Evolutionary conservation across 2,888 invertebrate genomes (phyloP).

Genomic region (Patella caerulea): DNA sequence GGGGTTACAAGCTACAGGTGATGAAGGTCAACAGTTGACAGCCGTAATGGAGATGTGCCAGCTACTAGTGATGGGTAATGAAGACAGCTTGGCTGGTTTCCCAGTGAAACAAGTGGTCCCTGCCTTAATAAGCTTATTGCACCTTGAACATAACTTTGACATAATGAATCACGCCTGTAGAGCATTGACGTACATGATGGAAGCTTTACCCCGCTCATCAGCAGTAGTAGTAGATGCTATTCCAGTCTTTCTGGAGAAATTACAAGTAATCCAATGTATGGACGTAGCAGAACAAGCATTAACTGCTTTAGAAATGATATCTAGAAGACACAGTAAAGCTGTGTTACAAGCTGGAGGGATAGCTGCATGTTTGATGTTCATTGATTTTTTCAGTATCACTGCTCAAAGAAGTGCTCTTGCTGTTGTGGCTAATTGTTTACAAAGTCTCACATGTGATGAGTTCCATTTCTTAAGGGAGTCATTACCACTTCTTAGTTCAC

Average conservation of each 20-base stretch:
- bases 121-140: constrained; percentile 89
- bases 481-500: constrained; percentile 84
- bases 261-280: constrained; percentile 90
- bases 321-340: constrained; percentile 94
- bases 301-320: constrained; percentile 96
- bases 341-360: constrained; percentile 89
- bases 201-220: constrained; percentile 95
- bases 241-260: constrained; percentile 93
- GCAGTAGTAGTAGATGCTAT: constrained; percentile 94
- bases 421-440: constrained; percentile 97
- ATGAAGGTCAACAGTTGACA: constrained; percentile 95
- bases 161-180: constrained; percentile 99
- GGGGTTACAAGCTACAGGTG: constrained; percentile 92
- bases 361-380: constrained; percentile 93
- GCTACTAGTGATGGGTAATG: constrained; percentile 98
- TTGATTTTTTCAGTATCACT: constrained; percentile 98
- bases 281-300: constrained; percentile 99
- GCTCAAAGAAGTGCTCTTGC: constrained; percentile 97
- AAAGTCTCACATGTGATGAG: constrained; percentile 92
- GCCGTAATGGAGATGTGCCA: constrained; percentile 99
- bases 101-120: constrained; percentile 98
- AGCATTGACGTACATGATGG: constrained; percentile 99
- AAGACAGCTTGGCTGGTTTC: constrained; percentile 97
- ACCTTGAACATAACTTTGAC: constrained; percentile 99
- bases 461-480: constrained; percentile 93